These are phyloP conservation scores for Formica exsecta DNA, from an alignment of 1,140 invertebrate species.

Conservation along the genomic window DNA sequence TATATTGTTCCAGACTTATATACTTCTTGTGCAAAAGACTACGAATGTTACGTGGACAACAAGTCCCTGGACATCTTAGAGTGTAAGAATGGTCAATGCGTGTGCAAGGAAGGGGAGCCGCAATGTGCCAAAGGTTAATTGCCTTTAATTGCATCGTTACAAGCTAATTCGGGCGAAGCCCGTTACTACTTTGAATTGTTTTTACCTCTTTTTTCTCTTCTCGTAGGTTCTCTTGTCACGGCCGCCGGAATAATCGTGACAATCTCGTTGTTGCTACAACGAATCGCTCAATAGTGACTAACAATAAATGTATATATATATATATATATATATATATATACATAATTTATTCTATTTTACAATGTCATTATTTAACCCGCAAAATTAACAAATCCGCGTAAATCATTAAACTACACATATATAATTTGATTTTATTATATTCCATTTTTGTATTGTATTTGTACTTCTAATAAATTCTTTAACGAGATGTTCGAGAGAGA, in stretches of 20 bases:
- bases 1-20: slow-evolving; percentile 62
- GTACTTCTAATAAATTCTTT: slow-evolving; percentile 28
- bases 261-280: neutral
- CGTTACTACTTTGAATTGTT: slow-evolving; percentile 21
- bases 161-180: slow-evolving; percentile 16
- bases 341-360: neutral
- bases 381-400: neutral
- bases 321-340: neutral
- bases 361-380: neutral
- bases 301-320: neutral
- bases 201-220: neutral
- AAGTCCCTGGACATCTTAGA: slow-evolving; percentile 15
- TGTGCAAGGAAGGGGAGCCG: slow-evolving; percentile 62
- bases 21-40: slow-evolving; percentile 33
- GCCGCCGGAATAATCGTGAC: neutral
- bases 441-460: slow-evolving; percentile 31
- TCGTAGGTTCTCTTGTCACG: slow-evolving; percentile 47
- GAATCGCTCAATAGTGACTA: slow-evolving; percentile 16
- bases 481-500: neutral
- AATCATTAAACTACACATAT: neutral
- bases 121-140: slow-evolving; percentile 71
- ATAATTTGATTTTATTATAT: neutral
- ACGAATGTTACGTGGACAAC: slow-evolving; percentile 63
- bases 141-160: slow-evolving; percentile 33
- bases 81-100: slow-evolving; percentile 66